Percentiles rank a stretch among this genome's conserved stretches.
Conservation (phyloP, 2,797 vertebrate species). For the Channallabes apus region DNA sequence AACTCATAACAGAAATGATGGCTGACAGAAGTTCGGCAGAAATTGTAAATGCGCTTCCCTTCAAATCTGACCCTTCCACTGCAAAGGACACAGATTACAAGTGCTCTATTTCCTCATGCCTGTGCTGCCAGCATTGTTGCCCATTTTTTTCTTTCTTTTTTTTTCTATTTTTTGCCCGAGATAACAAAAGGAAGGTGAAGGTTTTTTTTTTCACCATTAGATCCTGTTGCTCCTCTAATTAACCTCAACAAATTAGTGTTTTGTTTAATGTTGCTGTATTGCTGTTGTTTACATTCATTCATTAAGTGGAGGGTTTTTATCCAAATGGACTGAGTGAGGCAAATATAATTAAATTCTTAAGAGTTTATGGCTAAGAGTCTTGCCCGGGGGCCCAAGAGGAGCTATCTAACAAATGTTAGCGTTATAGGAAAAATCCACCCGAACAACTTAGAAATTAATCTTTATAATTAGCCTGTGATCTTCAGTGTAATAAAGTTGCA, state of each 20-base stretch:
- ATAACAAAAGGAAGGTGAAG: conserved; percentile 22
- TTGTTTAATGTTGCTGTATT: conserved; percentile 27
- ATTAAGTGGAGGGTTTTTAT: not conserved
- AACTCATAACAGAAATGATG: conserved; percentile 20
- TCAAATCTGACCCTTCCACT: conserved; percentile 24
- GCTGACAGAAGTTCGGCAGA: conserved; percentile 16
- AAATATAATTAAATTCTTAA: conserved; percentile 7
- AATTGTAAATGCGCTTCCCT: conserved; percentile 13
- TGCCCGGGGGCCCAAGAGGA: not conserved
- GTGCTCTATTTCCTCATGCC: conserved; percentile 28
- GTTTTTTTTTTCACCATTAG: conserved; percentile 26
- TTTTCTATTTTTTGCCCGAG: conserved; percentile 3
- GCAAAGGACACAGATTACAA: conserved; percentile 31
- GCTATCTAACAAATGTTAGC: not conserved
- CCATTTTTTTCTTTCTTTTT: not conserved
- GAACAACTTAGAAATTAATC: not conserved
- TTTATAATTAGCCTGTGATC: not conserved
- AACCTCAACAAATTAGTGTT: conserved; percentile 41
- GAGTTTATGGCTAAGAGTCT: not conserved
- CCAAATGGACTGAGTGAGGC: not conserved
- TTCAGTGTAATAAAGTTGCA: not conserved
- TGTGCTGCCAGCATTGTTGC: conserved; percentile 23
- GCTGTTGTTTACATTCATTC: not conserved
- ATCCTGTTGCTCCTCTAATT: conserved; percentile 38
- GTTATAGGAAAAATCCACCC: not conserved